phyloP scores from a whole-genome alignment of 1,140 invertebrate genomes.

The Drosophila serrata region DNA sequence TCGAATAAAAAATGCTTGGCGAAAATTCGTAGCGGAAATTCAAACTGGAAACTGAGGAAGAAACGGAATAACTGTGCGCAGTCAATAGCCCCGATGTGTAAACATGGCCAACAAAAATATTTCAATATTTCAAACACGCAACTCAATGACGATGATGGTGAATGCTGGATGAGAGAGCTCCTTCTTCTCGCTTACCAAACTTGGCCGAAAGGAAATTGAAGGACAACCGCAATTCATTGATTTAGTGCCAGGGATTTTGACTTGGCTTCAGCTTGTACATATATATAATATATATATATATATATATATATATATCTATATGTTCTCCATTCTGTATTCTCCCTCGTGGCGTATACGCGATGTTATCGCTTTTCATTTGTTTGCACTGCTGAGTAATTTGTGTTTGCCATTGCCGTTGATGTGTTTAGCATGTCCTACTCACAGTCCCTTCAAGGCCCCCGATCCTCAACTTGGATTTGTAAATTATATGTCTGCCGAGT shows the following conservation, averaged over 20 bases:
- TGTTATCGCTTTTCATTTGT: conserved; percentile 77
- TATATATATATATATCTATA: conserved; percentile 1
- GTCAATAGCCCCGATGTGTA: conserved; percentile 75
- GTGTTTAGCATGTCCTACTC: conserved; percentile 60
- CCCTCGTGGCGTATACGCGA: conserved; percentile 38
- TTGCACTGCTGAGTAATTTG: conserved; percentile 81
- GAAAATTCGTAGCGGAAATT: conserved; percentile 50
- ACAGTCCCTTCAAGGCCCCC: conserved; percentile 7
- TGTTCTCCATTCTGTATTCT: conserved; percentile 3
- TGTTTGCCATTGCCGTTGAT: conserved; percentile 68
- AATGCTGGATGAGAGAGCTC: conserved; percentile 26
- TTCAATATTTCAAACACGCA: conserved; percentile 72
- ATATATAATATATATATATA: no score
- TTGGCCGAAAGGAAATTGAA: conserved; percentile 75
- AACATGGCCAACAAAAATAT: conserved; percentile 72
- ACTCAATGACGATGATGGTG: conserved; percentile 46
- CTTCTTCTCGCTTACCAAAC: conserved; percentile 33
- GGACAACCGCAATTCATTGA: conserved; percentile 80
- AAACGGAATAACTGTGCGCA: conserved; percentile 49
- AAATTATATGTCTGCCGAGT: conserved; percentile 65
- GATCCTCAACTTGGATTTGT: conserved; percentile 37
- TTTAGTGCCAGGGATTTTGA: conserved; percentile 65
- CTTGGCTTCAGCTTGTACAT: conserved; percentile 22
- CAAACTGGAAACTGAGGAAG: conserved; percentile 28
- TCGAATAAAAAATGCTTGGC: conserved; percentile 76